Base-by-base conservation (phyloP, 2,888 invertebrate species). In the Phyllotreta cruciferae region DNA sequence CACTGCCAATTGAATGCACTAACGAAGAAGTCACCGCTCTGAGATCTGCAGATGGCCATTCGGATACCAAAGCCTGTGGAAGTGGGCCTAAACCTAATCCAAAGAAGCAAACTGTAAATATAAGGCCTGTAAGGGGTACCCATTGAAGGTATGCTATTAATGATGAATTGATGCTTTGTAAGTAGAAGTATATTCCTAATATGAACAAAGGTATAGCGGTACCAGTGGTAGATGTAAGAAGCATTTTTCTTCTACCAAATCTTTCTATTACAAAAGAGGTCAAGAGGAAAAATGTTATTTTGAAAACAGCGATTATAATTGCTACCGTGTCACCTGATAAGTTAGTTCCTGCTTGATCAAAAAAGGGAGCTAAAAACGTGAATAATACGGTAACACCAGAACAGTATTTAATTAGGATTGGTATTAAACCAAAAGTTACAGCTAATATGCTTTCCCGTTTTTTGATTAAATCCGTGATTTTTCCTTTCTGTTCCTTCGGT, bases 321-420 rank as follows among this genome's bases (percentile, higher is more conserved):
- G 65, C 53, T 10, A 62, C 44, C 1, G 42, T 42, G 11, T 62
- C 58, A 4, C 65, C 65, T 4, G 62, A 58, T 38, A 65, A 13
- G 8, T 4, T 35, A 1, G 56, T 54, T 6, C 45, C 35, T 8
- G 62, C 55, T 34, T 52, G 39, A 11, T 58, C 42, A 13, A 65
- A 65, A 38, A 65, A 58, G 5, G 65, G 54, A 8, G 62, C 65
- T 10, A 58, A 10, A 3, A 65, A 50, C n/a, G 62, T 6, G 62
- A 65, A 55, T 1, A 65, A n/a, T 8, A 41, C 50, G 1, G 55
- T 11, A 1, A 53, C 38, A 3, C 65, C 65, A 10, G 49, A 49
- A 11, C 45, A 50, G n/a, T 53, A 41, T 36, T 65, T 57, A 6
- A 44, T 36, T 9, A 49, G 2, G 8, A 44, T 34, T 10, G 56